Conservation (phyloP, 2,888 invertebrate genomes). For the Omphaloscelis lunosa region DNA sequence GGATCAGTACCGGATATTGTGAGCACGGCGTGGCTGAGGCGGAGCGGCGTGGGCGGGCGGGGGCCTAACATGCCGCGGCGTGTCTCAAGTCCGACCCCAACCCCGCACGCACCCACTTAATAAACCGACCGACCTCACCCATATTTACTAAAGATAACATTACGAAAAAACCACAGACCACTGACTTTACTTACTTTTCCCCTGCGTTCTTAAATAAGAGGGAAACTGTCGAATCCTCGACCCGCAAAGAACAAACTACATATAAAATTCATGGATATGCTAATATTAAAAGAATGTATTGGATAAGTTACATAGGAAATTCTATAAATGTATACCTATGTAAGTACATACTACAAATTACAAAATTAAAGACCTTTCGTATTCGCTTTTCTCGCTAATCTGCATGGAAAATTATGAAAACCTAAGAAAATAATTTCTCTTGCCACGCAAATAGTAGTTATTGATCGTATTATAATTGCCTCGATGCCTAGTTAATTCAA, state of each 20-base stretch:
- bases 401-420: background rate
- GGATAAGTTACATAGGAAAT: slow-evolving; percentile 32
- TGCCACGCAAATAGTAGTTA: background rate
- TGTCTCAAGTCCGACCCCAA: slow-evolving; percentile 69
- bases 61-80: slow-evolving; percentile 50
- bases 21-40: slow-evolving; percentile 67
- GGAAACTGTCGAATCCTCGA: slow-evolving; percentile 40
- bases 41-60: slow-evolving; percentile 13
- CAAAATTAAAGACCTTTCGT: slow-evolving; percentile 2
- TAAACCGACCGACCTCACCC: slow-evolving; percentile 71
- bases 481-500: background rate
- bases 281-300: slow-evolving; percentile 61
- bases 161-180: slow-evolving; percentile 63
- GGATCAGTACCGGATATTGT: slow-evolving; percentile 81
- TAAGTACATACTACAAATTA: background rate
- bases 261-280: slow-evolving; percentile 66
- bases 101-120: slow-evolving; percentile 74
- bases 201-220: slow-evolving; percentile 60
- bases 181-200: slow-evolving; percentile 61
- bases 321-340: slow-evolving; percentile 4
- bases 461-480: background rate
- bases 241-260: slow-evolving; percentile 46
- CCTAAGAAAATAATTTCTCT: background rate
- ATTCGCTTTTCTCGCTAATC: slow-evolving; percentile 11
- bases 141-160: slow-evolving; percentile 75